Evolutionary conservation across 1,140 invertebrate species (phyloP).

Genomic region (Drosophila pectinifera): DNA sequence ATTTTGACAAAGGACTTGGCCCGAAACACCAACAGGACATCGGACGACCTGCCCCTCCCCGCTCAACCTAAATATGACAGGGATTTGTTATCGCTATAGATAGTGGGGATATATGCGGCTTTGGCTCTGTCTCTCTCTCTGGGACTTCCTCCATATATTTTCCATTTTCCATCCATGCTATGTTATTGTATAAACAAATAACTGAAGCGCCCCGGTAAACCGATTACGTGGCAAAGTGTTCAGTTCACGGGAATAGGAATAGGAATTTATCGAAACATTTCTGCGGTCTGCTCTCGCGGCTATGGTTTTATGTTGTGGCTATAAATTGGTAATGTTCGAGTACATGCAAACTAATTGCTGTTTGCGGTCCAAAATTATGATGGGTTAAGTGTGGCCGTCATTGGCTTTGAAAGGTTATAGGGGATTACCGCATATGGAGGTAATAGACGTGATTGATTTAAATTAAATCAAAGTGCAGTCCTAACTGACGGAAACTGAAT

Average conservation of each 20-base stretch:
- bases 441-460: conserved; percentile 5
- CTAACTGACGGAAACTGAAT: conserved; percentile 1
- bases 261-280: conserved; percentile 25
- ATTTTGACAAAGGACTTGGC: conserved; percentile 77
- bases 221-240: conserved; percentile 38
- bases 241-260: conserved; percentile 13
- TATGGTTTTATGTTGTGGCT: conserved; percentile 1
- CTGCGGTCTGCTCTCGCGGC: conserved; percentile 25
- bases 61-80: conserved; percentile 36
- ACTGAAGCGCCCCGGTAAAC: conserved; percentile 29
- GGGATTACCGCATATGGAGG: conserved; percentile 1
- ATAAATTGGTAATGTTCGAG: conserved; percentile 15
- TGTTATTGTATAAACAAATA: conserved; percentile 47
- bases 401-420: background rate
- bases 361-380: conserved; percentile 25
- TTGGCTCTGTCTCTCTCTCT: conserved; percentile 3
- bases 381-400: conserved; percentile 7
- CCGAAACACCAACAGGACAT: conserved; percentile 30
- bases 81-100: conserved; percentile 34
- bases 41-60: background rate
- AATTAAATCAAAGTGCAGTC: conserved; percentile 2
- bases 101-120: conserved; percentile 22
- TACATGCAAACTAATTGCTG: conserved; percentile 35
- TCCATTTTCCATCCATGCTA: conserved; percentile 5
- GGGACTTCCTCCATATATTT: conserved; percentile 20